Evolutionary conservation across 1,140 invertebrate species (phyloP), one percentile per base, ranked within the genome.

Genomic region (Thalassaphorura encarpata): DNA sequence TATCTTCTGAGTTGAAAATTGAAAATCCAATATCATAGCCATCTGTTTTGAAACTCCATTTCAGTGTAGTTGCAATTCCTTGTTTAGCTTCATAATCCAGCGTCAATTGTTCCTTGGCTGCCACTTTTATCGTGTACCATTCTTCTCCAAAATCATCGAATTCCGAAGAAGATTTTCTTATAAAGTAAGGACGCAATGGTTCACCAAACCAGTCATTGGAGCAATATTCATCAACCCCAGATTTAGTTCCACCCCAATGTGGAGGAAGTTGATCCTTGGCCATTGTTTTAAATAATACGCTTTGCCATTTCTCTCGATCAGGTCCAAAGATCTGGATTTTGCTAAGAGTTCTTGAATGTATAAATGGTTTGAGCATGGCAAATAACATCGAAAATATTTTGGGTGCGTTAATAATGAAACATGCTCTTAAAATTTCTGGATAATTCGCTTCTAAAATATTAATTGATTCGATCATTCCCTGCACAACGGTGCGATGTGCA

Each of bases 241-340:
- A 6, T 18, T 16, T 33, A 4, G 48, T 49, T 23, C 58, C 58
- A 4, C 58, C 58, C 18, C 47, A 60, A 29, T 54, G 24, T 3
- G 29, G 21, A 11, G 58, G 58, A n/a, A 60, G 53, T 41, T 49
- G 29, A 13, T 55, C 58, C 1, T 39, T 4, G 3, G 28, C 23
- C 3, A 46, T 29, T 23, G 16, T 24, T 16, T 54, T n/a, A 21
- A 54, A 26, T 18, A 60, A 21, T 2, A 33, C 36, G 18, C 39
- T 18, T 18, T 18, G 28, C 52, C 52, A 60, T 26, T 60, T 60
- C 13, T 39, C 27, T n/a, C 19, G 43, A n/a, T 60, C 18, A 21
- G 36, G n/a, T 21, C 58, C 58, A 16, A 31, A 31, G 33, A 60
- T 48, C n/a, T 55, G 18, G 5, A 60, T 24, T 24, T 60, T 60